Evolutionary conservation across 2,888 invertebrate species (phyloP).

Genomic region (Clusia tigrina): DNA sequence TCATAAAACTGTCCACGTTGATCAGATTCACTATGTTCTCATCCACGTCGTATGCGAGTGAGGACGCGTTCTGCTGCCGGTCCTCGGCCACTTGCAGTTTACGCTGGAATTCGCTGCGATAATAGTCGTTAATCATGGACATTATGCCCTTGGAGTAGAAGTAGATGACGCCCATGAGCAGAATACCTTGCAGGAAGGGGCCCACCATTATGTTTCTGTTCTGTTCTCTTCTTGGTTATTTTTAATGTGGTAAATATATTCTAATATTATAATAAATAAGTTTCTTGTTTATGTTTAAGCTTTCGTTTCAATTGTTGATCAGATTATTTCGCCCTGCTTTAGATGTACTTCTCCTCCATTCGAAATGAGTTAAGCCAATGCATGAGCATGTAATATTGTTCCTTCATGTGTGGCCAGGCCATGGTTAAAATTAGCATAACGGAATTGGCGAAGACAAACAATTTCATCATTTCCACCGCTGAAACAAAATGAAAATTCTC

Average conservation of each 20-base stretch:
- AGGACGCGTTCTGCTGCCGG: slow-evolving; percentile 26
- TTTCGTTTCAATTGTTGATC: too few species aligned
- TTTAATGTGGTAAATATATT: too few species aligned
- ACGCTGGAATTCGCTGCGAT: slow-evolving; percentile 74
- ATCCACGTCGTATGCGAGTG: slow-evolving; percentile 41
- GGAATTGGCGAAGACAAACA: slow-evolving; percentile 83
- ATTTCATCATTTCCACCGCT: slow-evolving; percentile 76
- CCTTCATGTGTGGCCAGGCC: slow-evolving; percentile 77
- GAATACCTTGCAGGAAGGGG: slow-evolving; percentile 70
- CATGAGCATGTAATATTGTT: slow-evolving; percentile 67
- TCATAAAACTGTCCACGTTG: slow-evolving; percentile 25
- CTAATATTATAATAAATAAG: not conserved
- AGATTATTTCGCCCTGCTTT: slow-evolving; percentile 23
- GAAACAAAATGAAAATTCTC: slow-evolving; percentile 56
- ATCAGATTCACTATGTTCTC: slow-evolving; percentile 52
- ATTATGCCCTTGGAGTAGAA: slow-evolving; percentile 78
- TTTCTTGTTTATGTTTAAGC: not conserved
- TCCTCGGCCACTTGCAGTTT: slow-evolving; percentile 45
- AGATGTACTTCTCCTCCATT: slow-evolving; percentile 21
- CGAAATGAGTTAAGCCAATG: slow-evolving; percentile 64
- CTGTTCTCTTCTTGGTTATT: too few species aligned
- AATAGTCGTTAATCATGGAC: slow-evolving; percentile 78
- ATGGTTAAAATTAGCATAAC: slow-evolving; percentile 75
- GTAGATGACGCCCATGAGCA: slow-evolving; percentile 73
- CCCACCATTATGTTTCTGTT: too few species aligned